Evolutionary conservation across 2,888 invertebrate species (phyloP), one percentile per base, ranked within the genome.

Genomic region (Pomacea canaliculata): DNA sequence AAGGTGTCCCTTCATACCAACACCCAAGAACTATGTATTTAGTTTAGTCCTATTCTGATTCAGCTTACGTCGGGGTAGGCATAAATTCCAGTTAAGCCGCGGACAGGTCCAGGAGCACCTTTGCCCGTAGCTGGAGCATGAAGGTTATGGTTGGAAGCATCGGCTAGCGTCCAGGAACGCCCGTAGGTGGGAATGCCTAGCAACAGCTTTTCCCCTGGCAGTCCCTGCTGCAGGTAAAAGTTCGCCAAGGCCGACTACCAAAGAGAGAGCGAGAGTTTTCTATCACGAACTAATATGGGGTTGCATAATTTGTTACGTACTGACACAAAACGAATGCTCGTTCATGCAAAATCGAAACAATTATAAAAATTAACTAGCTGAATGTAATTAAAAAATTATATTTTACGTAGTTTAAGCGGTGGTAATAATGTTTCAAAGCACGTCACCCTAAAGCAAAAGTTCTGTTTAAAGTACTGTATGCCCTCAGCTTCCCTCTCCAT

Each of bases 161-260:
- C 72, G n/a, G 76, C 77, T 75, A 88, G 77, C 16, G 78, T 81
- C 79, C 83, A 88, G 18, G 85, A 83, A 37, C 84, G 83, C 5
- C 88, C 88, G 78, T 87, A 88, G 7, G 85, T 81, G 10, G 88
- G 86, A 37, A 88, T 70, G 18, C 88, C 87, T 63, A 88, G 77
- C 56, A 85, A 69, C 19, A 86, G 76, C 71, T 87, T 88, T 23
- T 79, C 62, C 18, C 78, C 76, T 3, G 85, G 83, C 27, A 84
- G 79, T 51, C 85, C 85, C 12, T 71, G 23, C 7, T 63, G 49
- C 49, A 83, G 13, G 59, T 78, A 83, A 51, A 74, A 77, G 0
- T 70, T n/a, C 18, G 79, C 71, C 66, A 82, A 62, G 2, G 75
- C 81, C 48, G 69, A 66, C 83, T 83, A 71, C 48, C 77, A 76